Evolutionary conservation across 2,888 invertebrate genomes (phyloP), one percentile per base, ranked within the genome.

Genomic region (Dorcus parallelipipedus): DNA sequence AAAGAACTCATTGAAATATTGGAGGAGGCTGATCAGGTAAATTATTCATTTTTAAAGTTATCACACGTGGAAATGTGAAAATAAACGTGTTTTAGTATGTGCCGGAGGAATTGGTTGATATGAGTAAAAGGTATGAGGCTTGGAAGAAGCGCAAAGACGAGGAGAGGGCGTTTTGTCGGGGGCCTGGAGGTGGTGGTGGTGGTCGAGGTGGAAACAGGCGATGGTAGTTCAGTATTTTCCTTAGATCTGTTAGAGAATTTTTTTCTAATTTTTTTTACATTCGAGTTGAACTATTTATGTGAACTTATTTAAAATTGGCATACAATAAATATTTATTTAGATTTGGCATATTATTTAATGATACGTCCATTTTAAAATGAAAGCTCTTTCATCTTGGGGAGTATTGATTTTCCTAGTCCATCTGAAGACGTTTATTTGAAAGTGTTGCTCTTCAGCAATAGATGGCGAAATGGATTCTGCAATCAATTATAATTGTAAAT

Each of bases 1-100:
- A 80, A 83, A 58, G 90, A 91, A 54, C 80, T 97, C 3, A 94
- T 97, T 41, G 82, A 84, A 50, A 95, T 97, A 60, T 78, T 97
- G 52, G 87, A 91, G 71, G 95, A 97, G 78, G 95, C 95, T 2
- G 81, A 86, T 64, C 95, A 89, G 76, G 82, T 81, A 70, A 42
- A 42, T 42, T 42, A 7, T 14, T 42, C 4, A 6, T 42, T 17
- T 42, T 4, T 42, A 14, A 14, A 42, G 26, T 33, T 4, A 33
- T 33, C 2, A 1, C 2, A 1, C 42, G 6, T 42, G 42, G 6
- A 1, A 9, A 42, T 14, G 6, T 17, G 10, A 42, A 42, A 2
- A 54, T 23, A 42, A 40, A 54, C 43, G 14, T n/a, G 10, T 49
- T 50, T 68, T 65, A 94, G 82, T 86, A 87, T 68, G 86, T 95